Percentiles rank a stretch among this genome's conserved stretches.
phyloP scores from a whole-genome alignment of 2,113 vertebrate species.

The Tetrao urogallus region DNA sequence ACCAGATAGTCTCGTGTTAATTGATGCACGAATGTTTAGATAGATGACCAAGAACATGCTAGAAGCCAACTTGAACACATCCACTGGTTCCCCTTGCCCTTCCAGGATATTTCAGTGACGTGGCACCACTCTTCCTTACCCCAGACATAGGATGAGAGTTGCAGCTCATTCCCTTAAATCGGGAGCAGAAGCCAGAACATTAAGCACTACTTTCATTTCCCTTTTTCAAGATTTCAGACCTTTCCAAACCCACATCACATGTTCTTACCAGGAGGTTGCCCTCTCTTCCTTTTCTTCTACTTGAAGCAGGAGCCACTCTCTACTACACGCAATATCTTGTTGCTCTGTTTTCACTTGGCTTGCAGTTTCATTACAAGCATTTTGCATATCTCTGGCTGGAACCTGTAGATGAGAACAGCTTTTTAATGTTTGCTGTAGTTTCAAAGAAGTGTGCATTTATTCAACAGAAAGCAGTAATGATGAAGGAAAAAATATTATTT shows the following conservation, averaged over 20 bases:
- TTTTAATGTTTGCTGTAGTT: slow-evolving; percentile 81
- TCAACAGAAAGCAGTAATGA: slow-evolving; percentile 75
- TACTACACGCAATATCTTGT: not conserved
- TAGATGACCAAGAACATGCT: not conserved
- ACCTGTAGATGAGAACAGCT: slow-evolving; percentile 79
- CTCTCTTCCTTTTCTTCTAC: not conserved
- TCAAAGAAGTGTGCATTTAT: slow-evolving; percentile 76
- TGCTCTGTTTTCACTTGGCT: not conserved
- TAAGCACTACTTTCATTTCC: not conserved
- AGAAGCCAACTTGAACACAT: not conserved
- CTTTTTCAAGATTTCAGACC: not conserved
- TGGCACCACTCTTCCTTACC: not conserved
- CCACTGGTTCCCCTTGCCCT: not conserved
- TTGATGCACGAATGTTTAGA: not conserved
- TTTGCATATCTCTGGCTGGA: slow-evolving; percentile 47
- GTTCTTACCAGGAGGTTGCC: not conserved
- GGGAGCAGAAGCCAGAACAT: not conserved
- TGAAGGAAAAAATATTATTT: slow-evolving; percentile 75
- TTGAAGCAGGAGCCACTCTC: not conserved
- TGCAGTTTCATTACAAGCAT: slow-evolving; percentile 47
- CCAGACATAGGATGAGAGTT: not conserved
- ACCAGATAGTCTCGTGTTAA: not conserved
- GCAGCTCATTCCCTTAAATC: not conserved
- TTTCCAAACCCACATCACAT: not conserved
- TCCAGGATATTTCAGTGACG: not conserved